Conservation (phyloP, 2,797 vertebrate genomes). For the Naso thynnoides region DNA sequence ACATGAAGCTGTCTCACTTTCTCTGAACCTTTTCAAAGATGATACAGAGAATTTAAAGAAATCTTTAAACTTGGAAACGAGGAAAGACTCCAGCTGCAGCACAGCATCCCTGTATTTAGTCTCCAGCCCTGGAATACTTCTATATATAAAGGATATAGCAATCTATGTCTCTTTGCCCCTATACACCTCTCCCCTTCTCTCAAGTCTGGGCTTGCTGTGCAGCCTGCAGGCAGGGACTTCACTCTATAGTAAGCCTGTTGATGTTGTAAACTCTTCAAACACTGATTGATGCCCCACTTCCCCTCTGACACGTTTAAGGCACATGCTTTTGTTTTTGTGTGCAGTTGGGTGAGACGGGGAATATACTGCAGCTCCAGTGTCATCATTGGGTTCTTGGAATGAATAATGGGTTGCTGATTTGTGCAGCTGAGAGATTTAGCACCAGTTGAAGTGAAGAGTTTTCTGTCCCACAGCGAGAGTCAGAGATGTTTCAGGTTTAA, state of each 20-base stretch:
- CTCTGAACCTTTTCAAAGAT: not conserved
- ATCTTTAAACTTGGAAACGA: not conserved
- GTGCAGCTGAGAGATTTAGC: not conserved
- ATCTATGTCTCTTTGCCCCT: conserved; percentile 5
- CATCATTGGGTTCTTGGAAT: not conserved
- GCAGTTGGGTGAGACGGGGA: not conserved
- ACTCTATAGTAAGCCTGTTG: conserved; percentile 8
- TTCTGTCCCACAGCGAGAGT: not conserved
- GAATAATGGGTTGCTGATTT: not conserved
- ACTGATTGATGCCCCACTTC: conserved; percentile 30
- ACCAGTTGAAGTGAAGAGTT: not conserved
- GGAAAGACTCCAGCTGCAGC: not conserved
- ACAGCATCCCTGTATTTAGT: not conserved
- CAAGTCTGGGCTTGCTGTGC: conserved; percentile 37
- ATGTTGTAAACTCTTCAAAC: conserved; percentile 25
- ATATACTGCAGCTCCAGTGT: not conserved
- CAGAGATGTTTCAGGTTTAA: not conserved
- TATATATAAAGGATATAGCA: not conserved
- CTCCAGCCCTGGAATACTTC: not conserved
- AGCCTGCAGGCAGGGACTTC: not conserved
- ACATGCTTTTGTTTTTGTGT: not conserved
- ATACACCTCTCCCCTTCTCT: not conserved
- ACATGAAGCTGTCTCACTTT: not conserved
- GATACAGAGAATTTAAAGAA: not conserved
- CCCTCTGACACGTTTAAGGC: conserved; percentile 6